Evolutionary conservation across 2,888 invertebrate genomes (phyloP).

Genomic region (Leptinotarsa juncta): DNA sequence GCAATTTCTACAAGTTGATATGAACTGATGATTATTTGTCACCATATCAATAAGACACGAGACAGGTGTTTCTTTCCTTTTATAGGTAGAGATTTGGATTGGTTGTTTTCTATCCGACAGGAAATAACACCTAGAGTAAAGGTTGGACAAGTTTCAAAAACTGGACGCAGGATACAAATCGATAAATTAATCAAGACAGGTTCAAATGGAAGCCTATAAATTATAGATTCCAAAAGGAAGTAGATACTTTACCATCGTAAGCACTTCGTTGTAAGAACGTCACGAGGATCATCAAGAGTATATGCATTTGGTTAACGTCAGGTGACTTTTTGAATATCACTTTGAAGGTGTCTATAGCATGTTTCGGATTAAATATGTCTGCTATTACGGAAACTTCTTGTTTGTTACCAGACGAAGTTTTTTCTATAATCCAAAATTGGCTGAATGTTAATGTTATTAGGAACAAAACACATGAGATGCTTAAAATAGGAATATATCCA

Average conservation of each 20-base stretch:
- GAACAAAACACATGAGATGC: constrained; percentile 51
- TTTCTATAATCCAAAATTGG: constrained; percentile 54
- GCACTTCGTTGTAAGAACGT: constrained; percentile 53
- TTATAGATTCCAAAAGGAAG: no score
- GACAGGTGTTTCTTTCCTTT: no score
- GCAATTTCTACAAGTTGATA: no score
- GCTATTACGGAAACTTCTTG: constrained; percentile 46
- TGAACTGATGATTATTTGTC: no score
- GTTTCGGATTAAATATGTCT: constrained; percentile 59
- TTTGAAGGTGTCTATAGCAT: constrained; percentile 58
- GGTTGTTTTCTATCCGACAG: no score
- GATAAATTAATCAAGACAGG: no score
- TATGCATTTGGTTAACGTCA: constrained; percentile 49
- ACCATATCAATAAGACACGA: no score
- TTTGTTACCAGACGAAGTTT: constrained; percentile 34
- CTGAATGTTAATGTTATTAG: constrained; percentile 56
- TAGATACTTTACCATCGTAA: constrained; percentile 50
- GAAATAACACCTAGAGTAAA: no score
- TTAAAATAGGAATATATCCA: constrained; percentile 56
- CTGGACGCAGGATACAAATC: no score
- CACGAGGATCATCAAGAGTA: constrained; percentile 54
- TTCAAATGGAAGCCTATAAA: no score
- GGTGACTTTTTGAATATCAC: constrained; percentile 53
- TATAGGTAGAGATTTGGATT: no score
- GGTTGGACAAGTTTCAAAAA: no score